Evolutionary conservation across 1,140 invertebrate genomes (phyloP), one percentile per base, ranked within the genome.

Genomic region (Psilanteris sp.): DNA sequence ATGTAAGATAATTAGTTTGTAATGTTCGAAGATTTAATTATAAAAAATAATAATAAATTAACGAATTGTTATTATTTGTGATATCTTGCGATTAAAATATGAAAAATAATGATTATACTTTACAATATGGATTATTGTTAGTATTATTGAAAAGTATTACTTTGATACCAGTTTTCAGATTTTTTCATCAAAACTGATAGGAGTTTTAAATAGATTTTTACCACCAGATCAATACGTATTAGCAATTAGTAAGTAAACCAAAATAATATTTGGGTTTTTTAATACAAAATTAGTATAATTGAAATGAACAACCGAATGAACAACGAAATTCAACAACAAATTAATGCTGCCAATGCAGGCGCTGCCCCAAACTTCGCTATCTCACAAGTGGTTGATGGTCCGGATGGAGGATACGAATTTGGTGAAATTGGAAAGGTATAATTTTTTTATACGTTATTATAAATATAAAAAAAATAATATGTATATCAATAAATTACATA

Each of bases 251-350:
- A 74, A 74, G 70, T 73, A 74, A 52, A 29, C 61, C 44, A 39
- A 4, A 62, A 20, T 62, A 59, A 74, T 7, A 36, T 41, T 10
- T 61, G 16, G 5, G 6, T 48, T 44, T 66, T 66, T 59, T 68
- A 39, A 68, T 62, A 34, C 43, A 36, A 44, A 16, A 5, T 50
- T 46, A 76, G 73, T 59, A 76, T 76, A 59, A 57, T 64, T 8
- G 73, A 76, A 76, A 57, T 54, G 50, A 57, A 76, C 59, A 76
- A 70, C 50, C 73, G 73, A 18, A 54, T 77, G 66, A 77, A 20
- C 59, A 66, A 66, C 66, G 59, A 70, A 2, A 77, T 77, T 61
- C 66, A 77, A 66, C 59, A 61, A 61, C 52, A 70, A 71, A 77
- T 77, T 59, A 71, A 66, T 66, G 66, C 66, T 70, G 66, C 73